Conservation (phyloP, 30 jellyfish, hydroid and myxozoan species). For the Turritopsis rubra region DNA sequence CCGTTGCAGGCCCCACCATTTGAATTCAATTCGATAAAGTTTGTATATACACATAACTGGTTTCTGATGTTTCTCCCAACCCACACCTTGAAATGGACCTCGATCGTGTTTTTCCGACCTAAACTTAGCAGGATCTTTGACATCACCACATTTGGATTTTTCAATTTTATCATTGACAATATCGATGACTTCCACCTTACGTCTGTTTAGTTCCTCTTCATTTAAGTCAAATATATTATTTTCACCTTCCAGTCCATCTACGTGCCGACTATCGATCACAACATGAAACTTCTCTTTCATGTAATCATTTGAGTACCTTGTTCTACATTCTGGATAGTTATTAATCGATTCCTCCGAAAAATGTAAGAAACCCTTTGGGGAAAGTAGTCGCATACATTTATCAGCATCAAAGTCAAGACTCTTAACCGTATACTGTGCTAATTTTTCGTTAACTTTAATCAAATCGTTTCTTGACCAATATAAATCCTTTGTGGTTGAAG, state of each 20-base stretch:
- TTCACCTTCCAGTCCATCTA: conserved; percentile 25
- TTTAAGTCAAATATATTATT: conserved; percentile 43
- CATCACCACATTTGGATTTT: conserved; percentile 43
- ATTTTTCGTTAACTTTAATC: conserved; percentile 56
- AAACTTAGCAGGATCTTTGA: conserved; percentile 58
- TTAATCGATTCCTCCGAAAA: conserved; percentile 77
- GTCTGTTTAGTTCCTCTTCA: conserved; percentile 25
- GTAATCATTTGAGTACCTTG: conserved; percentile 62
- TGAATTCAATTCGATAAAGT: conserved; percentile 59
- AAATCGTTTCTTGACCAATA: background rate
- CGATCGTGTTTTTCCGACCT: conserved; percentile 58
- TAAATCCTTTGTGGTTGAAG: conserved; percentile 47
- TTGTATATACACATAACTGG: conserved; percentile 89
- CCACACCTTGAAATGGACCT: conserved; percentile 57
- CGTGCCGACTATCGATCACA: conserved; percentile 60
- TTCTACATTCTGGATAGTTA: conserved; percentile 74
- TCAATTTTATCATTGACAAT: conserved; percentile 58
- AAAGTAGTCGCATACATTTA: conserved; percentile 41
- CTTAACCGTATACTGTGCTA: conserved; percentile 80
- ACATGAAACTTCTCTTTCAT: conserved; percentile 60
- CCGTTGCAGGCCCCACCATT: conserved; percentile 49
- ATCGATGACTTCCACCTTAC: conserved; percentile 53
- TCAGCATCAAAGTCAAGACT: conserved; percentile 54
- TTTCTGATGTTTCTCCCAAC: conserved; percentile 53
- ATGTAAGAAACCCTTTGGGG: conserved; percentile 65